A percentile compares a stretch with the other conserved stretches of the same genome.
These are phyloP conservation scores for Callaeas wilsoni DNA, from an alignment of 2,113 vertebrate species.

Conservation along the genomic window DNA sequence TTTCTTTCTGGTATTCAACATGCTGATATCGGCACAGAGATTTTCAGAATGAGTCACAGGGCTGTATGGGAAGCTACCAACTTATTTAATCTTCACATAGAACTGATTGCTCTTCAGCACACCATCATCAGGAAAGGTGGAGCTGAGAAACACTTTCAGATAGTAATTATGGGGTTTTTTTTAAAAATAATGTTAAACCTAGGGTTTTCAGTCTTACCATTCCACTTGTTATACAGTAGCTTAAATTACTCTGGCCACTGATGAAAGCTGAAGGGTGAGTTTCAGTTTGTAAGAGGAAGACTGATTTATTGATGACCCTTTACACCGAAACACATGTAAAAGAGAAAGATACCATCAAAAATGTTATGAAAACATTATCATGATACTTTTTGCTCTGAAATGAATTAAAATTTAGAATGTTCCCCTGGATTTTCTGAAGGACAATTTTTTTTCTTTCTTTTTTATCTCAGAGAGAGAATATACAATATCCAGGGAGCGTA, in stretches of 20 bases:
- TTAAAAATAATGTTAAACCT: neutral
- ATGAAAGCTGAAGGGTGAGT: neutral
- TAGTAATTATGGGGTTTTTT: neutral
- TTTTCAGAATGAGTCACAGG: neutral
- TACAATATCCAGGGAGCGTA: neutral
- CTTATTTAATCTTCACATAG: neutral
- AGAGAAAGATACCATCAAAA: neutral
- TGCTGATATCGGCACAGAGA: neutral
- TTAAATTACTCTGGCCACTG: neutral
- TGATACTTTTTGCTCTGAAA: neutral
- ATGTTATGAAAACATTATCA: neutral
- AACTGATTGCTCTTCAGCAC: neutral
- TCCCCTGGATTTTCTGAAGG: neutral
- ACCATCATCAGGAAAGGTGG: neutral
- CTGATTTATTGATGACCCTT: neutral
- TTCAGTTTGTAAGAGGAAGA: neutral
- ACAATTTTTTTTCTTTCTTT: neutral
- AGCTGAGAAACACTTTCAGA: neutral
- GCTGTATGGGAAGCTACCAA: neutral
- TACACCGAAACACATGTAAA: neutral
- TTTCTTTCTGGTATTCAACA: neutral
- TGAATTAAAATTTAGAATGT: neutral
- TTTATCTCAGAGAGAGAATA: neutral
- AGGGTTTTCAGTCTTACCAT: neutral
- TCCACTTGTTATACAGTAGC: neutral